Conservation (phyloP, 2,888 invertebrate species). For the Cosmorhoe ocellata region DNA sequence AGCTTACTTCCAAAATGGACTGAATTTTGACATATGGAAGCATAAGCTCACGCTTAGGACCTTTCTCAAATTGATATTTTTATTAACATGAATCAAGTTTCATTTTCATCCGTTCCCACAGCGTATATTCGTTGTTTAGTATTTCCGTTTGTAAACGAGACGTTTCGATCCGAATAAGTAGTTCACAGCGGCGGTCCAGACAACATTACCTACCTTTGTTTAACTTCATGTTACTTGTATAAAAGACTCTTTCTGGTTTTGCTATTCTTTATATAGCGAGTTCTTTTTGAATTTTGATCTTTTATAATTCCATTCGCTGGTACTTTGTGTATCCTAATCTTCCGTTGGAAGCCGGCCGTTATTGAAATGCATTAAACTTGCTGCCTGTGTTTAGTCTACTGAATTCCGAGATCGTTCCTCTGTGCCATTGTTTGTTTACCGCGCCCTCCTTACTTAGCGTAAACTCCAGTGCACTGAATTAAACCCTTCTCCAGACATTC, state of each 20-base stretch:
- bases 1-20: too few relatives aligned
- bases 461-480: slow-evolving; percentile 25
- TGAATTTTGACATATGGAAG: too few relatives aligned
- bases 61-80: too few relatives aligned
- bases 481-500: slow-evolving; percentile 15
- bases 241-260: not conserved
- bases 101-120: too few relatives aligned
- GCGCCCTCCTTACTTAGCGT: slow-evolving; percentile 46
- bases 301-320: not conserved
- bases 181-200: too few relatives aligned
- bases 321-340: slow-evolving; percentile 23
- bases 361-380: slow-evolving; percentile 55
- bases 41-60: too few relatives aligned
- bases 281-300: not conserved
- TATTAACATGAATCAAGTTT: too few relatives aligned
- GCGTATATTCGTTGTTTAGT: too few relatives aligned
- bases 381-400: slow-evolving; percentile 69
- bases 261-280: not conserved
- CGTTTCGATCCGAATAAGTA: too few relatives aligned
- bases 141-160: not conserved
- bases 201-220: too few relatives aligned
- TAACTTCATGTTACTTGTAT: not conserved
- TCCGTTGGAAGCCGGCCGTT: slow-evolving; percentile 20
- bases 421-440: slow-evolving; percentile 56
- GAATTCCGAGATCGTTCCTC: slow-evolving; percentile 56